These are phyloP conservation scores for Puma concolor DNA, from an alignment of 2,113 vertebrate genomes.

Conservation along the genomic window DNA sequence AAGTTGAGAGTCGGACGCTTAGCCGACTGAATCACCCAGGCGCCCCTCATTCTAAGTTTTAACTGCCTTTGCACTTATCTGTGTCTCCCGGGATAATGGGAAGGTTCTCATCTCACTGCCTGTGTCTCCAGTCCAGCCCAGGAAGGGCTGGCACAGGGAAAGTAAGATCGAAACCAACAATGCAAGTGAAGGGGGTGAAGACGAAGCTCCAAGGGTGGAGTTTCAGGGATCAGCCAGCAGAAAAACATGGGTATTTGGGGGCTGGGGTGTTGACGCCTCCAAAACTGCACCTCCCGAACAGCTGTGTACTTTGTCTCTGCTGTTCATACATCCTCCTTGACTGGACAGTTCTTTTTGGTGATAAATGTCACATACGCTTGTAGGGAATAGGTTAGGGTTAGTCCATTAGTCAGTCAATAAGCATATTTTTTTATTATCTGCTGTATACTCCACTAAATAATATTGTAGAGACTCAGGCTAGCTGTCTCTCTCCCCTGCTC, in stretches of 20 bases:
- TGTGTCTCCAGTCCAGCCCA: background rate
- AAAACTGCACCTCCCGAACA: background rate
- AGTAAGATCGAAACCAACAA: background rate
- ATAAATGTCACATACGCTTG: background rate
- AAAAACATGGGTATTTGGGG: background rate
- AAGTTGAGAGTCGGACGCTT: no score
- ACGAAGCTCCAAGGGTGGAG: background rate
- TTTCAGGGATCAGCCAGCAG: background rate
- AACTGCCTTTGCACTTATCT: background rate
- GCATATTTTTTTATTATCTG: background rate
- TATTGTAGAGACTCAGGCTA: background rate
- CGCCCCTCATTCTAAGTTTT: background rate
- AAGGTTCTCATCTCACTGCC: background rate
- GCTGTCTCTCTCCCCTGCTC: background rate
- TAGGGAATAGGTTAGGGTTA: background rate
- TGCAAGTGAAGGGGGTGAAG: background rate
- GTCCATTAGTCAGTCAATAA: slow-evolving; percentile 12
- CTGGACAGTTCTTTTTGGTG: background rate
- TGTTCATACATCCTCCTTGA: background rate
- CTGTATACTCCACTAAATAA: background rate
- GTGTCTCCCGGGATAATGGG: background rate
- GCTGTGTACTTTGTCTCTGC: background rate
- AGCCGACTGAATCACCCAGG: no score
- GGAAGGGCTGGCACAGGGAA: background rate
- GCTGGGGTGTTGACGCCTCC: background rate